Base-by-base conservation (phyloP, 1,140 invertebrate species). In the Drosophila navojoa region DNA sequence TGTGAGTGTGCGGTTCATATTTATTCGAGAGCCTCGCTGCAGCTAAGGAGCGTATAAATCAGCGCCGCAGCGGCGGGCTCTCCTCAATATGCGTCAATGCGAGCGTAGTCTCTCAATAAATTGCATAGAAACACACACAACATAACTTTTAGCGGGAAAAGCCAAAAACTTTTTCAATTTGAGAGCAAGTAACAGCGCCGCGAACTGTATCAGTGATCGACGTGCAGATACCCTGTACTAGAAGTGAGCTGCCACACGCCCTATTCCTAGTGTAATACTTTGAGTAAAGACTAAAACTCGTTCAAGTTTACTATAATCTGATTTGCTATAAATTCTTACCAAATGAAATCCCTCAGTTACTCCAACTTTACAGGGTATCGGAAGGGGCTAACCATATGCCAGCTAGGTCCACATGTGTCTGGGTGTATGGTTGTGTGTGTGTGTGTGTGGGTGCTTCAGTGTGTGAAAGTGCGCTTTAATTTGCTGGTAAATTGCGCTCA, bases 91-190 rank as follows among this genome's bases (percentile, higher is more conserved):
- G 60, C 72, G 60, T 64, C 81, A 81, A 85, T 85, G 84, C 66
- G 71, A 29, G 66, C 78, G 74, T 66, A 54, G 75, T 58, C 67
- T 73, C 76, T 66, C 84, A 79, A 86, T 86, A 86, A 89, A 86
- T 87, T 89, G 71, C 54, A 70, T 47, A 62, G 57, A 72, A 81
- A 71, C 64, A 86, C 79, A 71, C 64, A 86, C 79, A 82, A 76
- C 47, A 63, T 27, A 89, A 82, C 84, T 82, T 90, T 68, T 67
- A 67, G 70, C 49, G 70, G 76, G 61, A 59, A 38, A 38, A 71
- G 73, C 64, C 71, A 54, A 72, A 89, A 87, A 89, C 84, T 87
- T 87, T 87, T 87, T 89, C 84, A 87, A 87, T 87, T 89, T 89
- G 45, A 54, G 25, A 40, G 68, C 68, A 22, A 40, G 19, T 19